Conservation (phyloP, 1,140 invertebrate genomes). For the Pararge aegeria region DNA sequence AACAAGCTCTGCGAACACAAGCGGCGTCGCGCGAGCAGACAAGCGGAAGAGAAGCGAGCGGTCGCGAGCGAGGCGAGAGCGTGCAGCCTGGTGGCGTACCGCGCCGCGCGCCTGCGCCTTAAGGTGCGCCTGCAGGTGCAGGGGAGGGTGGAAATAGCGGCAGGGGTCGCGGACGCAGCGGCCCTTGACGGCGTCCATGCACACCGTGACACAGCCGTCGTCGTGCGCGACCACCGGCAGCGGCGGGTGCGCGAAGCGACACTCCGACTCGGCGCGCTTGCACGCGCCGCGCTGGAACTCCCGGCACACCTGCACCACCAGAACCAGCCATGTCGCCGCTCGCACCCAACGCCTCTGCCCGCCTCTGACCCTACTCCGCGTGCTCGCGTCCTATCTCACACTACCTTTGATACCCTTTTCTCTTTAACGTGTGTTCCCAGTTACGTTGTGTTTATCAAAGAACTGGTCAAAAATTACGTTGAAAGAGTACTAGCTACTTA, state of each 20-base stretch:
- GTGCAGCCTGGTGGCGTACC: constrained; percentile 89
- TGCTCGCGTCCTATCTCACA: neutral
- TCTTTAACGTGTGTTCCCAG: neutral
- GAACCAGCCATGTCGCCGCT: constrained; percentile 61
- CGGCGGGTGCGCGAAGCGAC: constrained; percentile 98
- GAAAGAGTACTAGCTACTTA: neutral
- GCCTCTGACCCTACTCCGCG: neutral
- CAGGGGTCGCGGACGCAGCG: constrained; percentile 97
- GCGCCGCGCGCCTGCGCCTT: constrained; percentile 97
- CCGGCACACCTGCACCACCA: constrained; percentile 94
- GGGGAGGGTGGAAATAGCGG: constrained; percentile 98
- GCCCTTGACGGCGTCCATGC: constrained; percentile 99
- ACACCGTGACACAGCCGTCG: constrained; percentile 98
- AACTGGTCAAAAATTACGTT: neutral
- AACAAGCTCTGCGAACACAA: constrained; percentile 74
- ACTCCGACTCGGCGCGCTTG: constrained; percentile 96
- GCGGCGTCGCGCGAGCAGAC: constrained; percentile 76
- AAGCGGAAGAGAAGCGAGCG: constrained; percentile 75
- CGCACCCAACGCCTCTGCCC: constrained; percentile 30
- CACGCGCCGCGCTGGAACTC: constrained; percentile 98
- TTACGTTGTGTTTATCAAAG: neutral
- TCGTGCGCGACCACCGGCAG: constrained; percentile 95
- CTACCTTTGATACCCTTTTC: neutral
- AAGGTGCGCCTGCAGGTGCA: constrained; percentile 99
- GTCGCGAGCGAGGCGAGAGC: constrained; percentile 73